phyloP scores from a whole-genome alignment of 2,888 invertebrate genomes.

The Heliconius cydno region DNA sequence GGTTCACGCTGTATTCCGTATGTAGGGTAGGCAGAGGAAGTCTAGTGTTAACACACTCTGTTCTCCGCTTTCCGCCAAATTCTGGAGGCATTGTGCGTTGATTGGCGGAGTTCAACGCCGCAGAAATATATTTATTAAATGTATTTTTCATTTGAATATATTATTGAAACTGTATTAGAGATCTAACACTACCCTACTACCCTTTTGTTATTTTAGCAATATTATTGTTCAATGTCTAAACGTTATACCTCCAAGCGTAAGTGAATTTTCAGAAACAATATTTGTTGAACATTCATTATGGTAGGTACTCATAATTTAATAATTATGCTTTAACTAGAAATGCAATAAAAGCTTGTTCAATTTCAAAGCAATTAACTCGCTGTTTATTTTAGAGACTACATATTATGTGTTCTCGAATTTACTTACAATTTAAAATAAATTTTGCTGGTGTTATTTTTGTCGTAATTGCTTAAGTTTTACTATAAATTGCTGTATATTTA shows the following conservation, averaged over 20 bases:
- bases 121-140: neutral
- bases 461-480: neutral
- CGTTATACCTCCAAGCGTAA: neutral
- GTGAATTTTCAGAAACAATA: slow-evolving; percentile 22
- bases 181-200: neutral
- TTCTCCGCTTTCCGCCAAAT: too few relatives aligned
- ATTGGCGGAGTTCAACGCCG: too few relatives aligned
- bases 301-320: slow-evolving; percentile 31
- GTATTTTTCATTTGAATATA: neutral
- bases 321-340: slow-evolving; percentile 38
- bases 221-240: neutral
- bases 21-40: too few relatives aligned
- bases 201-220: neutral
- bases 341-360: slow-evolving; percentile 33
- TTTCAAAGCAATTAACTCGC: slow-evolving; percentile 30
- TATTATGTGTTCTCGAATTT: slow-evolving; percentile 13
- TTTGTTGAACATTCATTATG: slow-evolving; percentile 27
- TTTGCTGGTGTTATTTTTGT: neutral
- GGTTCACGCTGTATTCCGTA: too few relatives aligned
- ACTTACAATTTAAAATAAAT: neutral
- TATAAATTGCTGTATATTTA: neutral
- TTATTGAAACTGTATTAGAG: neutral
- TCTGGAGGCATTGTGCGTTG: too few relatives aligned
- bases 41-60: too few relatives aligned
- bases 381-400: slow-evolving; percentile 32